Percentiles rank a stretch among this genome's conserved stretches.
These are phyloP conservation scores for Chloroclysta siterata DNA, from an alignment of 2,888 invertebrate species.

Conservation along the genomic window DNA sequence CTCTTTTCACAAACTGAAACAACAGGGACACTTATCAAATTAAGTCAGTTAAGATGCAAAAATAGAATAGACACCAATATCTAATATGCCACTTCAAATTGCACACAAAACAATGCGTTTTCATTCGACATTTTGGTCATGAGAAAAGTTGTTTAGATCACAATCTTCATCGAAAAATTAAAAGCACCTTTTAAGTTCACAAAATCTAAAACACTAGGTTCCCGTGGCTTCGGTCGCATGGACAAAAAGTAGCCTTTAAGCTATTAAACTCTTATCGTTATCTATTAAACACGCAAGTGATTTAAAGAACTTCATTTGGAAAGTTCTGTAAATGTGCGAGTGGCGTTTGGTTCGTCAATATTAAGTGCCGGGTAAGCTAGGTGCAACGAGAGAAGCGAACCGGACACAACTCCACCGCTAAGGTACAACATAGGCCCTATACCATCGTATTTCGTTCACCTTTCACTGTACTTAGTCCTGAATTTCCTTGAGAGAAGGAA, in stretches of 20 bases:
- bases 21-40: too few species aligned
- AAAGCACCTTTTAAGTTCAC: background rate
- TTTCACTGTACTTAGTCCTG: background rate
- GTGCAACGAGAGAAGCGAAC: background rate
- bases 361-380: background rate
- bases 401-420: background rate
- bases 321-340: background rate
- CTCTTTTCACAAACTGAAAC: too few species aligned
- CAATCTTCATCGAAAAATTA: background rate
- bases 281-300: too few species aligned
- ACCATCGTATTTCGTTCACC: background rate
- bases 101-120: too few species aligned
- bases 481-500: background rate
- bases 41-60: too few species aligned
- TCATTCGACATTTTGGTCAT: background rate
- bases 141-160: background rate
- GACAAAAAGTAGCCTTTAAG: background rate
- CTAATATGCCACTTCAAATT: background rate
- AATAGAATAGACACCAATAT: background rate
- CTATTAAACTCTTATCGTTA: too few species aligned
- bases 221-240: background rate
- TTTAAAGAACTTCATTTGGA: too few species aligned
- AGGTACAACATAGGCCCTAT: background rate
- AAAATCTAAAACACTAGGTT: background rate
- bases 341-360: background rate